phyloP scores from a whole-genome alignment of 2,113 vertebrate genomes.

The Rhea americana region DNA sequence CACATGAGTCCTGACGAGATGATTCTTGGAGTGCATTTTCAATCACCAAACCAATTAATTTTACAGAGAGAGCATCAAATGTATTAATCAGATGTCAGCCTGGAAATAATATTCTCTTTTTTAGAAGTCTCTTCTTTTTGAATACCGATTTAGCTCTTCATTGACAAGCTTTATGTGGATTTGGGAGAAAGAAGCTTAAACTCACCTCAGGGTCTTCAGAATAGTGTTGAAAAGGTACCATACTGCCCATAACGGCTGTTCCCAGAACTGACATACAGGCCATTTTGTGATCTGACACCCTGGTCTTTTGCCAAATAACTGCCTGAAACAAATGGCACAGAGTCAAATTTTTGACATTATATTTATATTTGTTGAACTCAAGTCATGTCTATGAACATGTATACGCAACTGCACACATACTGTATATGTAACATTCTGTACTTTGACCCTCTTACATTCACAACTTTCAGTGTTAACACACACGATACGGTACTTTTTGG shows the following conservation, averaged over 20 bases:
- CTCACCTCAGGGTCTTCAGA: conserved; percentile 88
- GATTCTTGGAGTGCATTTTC: conserved; percentile 59
- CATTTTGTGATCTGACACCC: conserved; percentile 87
- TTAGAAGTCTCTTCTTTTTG: neutral
- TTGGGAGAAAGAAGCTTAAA: conserved; percentile 31
- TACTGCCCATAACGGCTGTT: conserved; percentile 80
- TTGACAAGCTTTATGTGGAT: neutral
- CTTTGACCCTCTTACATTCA: conserved; percentile 47
- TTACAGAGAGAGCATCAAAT: neutral
- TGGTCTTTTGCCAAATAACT: conserved; percentile 93
- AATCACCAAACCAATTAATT: conserved; percentile 66
- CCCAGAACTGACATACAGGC: conserved; percentile 92
- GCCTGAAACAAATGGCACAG: conserved; percentile 84
- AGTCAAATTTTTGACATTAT: conserved; percentile 77
- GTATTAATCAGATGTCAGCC: neutral
- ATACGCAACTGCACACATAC: conserved; percentile 53
- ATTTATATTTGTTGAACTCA: conserved; percentile 70
- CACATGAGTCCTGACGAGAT: conserved; percentile 53
- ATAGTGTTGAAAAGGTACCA: conserved; percentile 85
- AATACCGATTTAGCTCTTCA: neutral
- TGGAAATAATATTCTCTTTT: neutral
- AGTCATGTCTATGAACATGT: conserved; percentile 67
- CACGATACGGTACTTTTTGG: neutral
- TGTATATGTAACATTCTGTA: conserved; percentile 70
- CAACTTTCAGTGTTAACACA: conserved; percentile 28